phyloP scores from a whole-genome alignment of 2,888 invertebrate genomes.

The Marronus borbonicus region DNA sequence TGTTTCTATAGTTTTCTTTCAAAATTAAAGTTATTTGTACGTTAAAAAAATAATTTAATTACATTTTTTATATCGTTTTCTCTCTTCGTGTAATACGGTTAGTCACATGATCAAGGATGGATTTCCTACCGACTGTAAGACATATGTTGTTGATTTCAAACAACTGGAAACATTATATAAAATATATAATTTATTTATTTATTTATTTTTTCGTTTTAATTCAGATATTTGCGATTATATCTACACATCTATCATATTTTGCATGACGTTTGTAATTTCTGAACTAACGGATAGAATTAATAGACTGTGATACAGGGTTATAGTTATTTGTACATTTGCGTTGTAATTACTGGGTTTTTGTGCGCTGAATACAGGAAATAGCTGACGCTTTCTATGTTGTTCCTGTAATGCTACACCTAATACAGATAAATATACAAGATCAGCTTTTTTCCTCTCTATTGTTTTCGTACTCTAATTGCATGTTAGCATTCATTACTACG shows the following conservation, averaged over 20 bases:
- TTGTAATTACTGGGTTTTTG: conserved; percentile 30
- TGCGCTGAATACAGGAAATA: conserved; percentile 22
- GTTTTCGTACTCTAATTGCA: no score
- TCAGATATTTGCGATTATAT: not conserved
- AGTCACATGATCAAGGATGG: no score
- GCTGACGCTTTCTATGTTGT: conserved; percentile 31
- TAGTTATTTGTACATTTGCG: conserved; percentile 12
- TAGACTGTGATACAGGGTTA: conserved; percentile 13
- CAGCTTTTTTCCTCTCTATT: no score
- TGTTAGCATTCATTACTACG: no score
- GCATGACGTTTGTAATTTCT: not conserved
- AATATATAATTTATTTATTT: not conserved
- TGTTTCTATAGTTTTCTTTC: no score
- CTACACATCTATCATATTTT: not conserved
- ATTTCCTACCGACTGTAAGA: no score
- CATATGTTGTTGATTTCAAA: no score
- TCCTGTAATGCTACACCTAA: conserved; percentile 26
- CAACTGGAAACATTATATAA: not conserved
- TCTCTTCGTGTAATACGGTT: no score
- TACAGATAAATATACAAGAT: conserved; percentile 1
- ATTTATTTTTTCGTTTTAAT: not conserved
- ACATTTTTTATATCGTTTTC: no score
- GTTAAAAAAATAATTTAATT: no score
- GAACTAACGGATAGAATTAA: not conserved
- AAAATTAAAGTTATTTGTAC: no score